Percentiles rank a stretch among this genome's conserved stretches.
Conservation (phyloP, 2,888 invertebrate genomes). For the Oligia latruncula region DNA sequence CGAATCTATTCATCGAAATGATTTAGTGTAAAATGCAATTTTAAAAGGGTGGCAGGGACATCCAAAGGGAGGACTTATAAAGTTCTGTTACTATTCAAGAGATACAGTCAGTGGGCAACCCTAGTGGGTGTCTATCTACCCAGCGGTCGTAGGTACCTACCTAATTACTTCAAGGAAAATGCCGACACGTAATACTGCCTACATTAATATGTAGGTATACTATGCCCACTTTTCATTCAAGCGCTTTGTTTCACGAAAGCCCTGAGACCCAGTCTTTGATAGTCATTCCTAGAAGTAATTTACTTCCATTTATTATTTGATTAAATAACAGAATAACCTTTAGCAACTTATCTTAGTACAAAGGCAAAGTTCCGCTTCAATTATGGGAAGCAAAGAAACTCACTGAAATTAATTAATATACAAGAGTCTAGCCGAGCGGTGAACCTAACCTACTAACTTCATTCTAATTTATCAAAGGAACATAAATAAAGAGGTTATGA, state of each 20-base stretch:
- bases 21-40: too few species aligned
- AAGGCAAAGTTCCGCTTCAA: not conserved
- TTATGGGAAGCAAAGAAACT: not conserved
- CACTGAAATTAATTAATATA: slow-evolving; percentile 20
- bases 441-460: slow-evolving; percentile 8
- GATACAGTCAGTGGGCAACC: too few species aligned
- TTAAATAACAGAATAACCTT: not conserved
- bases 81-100: too few species aligned
- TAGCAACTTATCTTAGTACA: not conserved
- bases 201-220: too few species aligned
- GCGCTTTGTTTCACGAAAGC: not conserved
- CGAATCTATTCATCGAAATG: too few species aligned
- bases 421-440: not conserved
- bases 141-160: too few species aligned
- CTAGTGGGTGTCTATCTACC: too few species aligned
- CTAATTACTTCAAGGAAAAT: too few species aligned
- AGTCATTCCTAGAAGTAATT: not conserved
- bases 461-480: slow-evolving; percentile 15
- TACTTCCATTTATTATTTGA: not conserved
- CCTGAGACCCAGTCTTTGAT: not conserved
- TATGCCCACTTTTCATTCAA: not conserved
- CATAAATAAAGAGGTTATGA: not conserved
- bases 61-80: too few species aligned
- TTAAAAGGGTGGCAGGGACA: too few species aligned
- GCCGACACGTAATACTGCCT: too few species aligned